phyloP scores from a whole-genome alignment of 2,797 vertebrate genomes.

The Poeciliopsis turneri region DNA sequence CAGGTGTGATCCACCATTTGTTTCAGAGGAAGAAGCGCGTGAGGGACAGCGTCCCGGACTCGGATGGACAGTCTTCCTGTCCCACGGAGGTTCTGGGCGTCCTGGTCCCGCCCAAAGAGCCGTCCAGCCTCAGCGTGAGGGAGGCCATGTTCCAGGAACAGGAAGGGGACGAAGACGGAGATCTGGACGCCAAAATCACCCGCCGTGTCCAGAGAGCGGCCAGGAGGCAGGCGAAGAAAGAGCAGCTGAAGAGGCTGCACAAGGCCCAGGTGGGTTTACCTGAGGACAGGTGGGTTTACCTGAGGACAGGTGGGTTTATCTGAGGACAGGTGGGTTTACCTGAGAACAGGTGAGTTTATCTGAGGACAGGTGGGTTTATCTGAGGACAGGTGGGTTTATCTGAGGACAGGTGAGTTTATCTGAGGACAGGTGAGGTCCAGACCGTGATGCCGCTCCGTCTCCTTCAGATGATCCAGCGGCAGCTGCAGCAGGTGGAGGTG shows the following conservation, averaged over 20 bases:
- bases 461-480: conserved; percentile 90
- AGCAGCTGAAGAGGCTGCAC: conserved; percentile 93
- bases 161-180: conserved; percentile 83
- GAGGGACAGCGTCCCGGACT: conserved; percentile 25
- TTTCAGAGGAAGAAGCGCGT: conserved; percentile 48
- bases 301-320: conserved; percentile 36
- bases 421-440: not conserved
- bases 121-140: conserved; percentile 69
- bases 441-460: not conserved
- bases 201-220: conserved; percentile 89
- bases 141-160: conserved; percentile 80
- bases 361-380: too few relatives aligned
- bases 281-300: not conserved
- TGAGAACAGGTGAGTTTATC: not conserved
- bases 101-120: conserved; percentile 57
- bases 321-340: conserved; percentile 79
- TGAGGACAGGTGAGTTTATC: too few relatives aligned
- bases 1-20: not conserved
- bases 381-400: not conserved
- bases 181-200: conserved; percentile 88
- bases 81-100: conserved; percentile 69
- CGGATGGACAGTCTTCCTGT: conserved; percentile 64
- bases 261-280: conserved; percentile 87
- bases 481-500: conserved; percentile 95
- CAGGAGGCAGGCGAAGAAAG: conserved; percentile 89